Evolutionary conservation across 2,797 vertebrate species (phyloP), one percentile per base, ranked within the genome.

Genomic region (Pseudomugil gertrudae): DNA sequence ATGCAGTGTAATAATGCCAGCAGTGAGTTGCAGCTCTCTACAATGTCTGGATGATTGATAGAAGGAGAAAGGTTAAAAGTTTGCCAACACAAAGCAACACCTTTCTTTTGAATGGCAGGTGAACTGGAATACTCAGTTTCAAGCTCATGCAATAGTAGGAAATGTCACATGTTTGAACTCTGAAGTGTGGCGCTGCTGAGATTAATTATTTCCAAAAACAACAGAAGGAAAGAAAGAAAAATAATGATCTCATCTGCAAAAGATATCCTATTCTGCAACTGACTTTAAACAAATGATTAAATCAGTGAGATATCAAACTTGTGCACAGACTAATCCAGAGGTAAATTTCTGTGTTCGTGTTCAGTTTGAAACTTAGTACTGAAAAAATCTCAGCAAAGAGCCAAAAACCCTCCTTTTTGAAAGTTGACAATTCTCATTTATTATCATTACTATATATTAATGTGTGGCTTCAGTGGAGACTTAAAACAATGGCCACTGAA

Each of bases 371-470:
- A 83, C 38, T 54, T 63, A 72, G 66, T 74, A 60, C 57, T 23
- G 5, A 69, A 63, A 59, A 72, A 84, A 79, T 74, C 68, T n/a
- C 8, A 76, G 38, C 24, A 13, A 76, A 61, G 64, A 74, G 79
- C 72, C 78, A 73, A 69, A 76, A 84, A 74, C 63, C 63, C 32
- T 40, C 26, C 66, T 69, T 69, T 80, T 56, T 84, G 58, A 83
- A 86, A 84, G 78, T 83, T 80, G 72, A 84, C 74, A 82, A 71
- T 68, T 58, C 35, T 78, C 54, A 10, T 57, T 66, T 83, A 79
- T 83, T 83, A 75, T 55, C 30, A 40, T 68, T 78, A 75, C 66
- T 65, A 55, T 65, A 77, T 53, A 75, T 64, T 26, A 72, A 74
- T 26, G 30, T 71, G 63, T 62, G 53, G 19, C 55, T 72, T 72